Evolutionary conservation across 2,888 invertebrate species (phyloP).

Genomic region (Hirtodrosophila trivittata): DNA sequence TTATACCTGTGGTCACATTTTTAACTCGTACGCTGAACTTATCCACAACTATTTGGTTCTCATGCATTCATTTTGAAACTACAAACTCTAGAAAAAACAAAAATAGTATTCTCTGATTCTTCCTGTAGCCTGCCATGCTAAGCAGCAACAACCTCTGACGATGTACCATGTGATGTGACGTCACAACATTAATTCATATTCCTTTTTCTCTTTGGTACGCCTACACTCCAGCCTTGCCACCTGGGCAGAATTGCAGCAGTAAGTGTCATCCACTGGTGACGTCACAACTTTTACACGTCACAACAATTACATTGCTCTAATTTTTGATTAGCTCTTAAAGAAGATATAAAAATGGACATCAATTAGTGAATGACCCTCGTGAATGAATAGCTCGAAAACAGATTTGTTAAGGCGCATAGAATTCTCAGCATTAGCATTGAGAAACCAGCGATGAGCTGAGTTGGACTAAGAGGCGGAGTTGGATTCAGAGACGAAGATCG

Average conservation of each 20-base stretch:
- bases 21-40: neutral
- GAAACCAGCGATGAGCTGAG: slow-evolving; percentile 32
- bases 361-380: slow-evolving; percentile 52
- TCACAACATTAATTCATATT: neutral
- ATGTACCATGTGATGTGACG: too few species aligned
- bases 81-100: too few species aligned
- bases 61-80: too few species aligned
- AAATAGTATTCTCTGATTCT: too few species aligned
- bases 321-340: slow-evolving; percentile 6
- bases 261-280: too few species aligned
- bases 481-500: slow-evolving; percentile 37
- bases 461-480: slow-evolving; percentile 8
- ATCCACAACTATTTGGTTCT: too few species aligned
- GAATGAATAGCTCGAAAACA: slow-evolving; percentile 12
- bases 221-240: too few species aligned
- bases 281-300: too few species aligned
- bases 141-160: too few species aligned
- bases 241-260: too few species aligned
- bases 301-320: neutral
- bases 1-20: slow-evolving; percentile 20
- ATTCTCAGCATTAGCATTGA: slow-evolving; percentile 68
- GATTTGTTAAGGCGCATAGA: slow-evolving; percentile 52
- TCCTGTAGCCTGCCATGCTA: too few species aligned
- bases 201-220: too few species aligned
- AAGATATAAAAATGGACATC: slow-evolving; percentile 27